Conservation (phyloP, 2,113 vertebrate genomes). For the Oenanthe oenanthe region DNA sequence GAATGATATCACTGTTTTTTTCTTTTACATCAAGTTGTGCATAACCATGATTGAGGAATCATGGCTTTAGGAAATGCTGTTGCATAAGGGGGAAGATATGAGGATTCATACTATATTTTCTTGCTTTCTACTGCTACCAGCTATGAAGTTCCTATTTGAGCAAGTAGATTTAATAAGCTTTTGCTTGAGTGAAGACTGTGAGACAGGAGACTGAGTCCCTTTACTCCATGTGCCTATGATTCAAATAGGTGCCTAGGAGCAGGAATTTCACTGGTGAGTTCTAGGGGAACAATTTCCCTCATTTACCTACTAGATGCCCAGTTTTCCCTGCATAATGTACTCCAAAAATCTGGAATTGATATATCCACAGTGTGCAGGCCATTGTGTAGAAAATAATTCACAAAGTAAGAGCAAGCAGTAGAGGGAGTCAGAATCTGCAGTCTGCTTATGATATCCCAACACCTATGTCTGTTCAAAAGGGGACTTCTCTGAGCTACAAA, state of each 20-base stretch:
- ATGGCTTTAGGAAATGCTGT: not conserved
- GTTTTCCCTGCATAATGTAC: not conserved
- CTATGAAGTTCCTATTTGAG: not conserved
- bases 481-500: not conserved
- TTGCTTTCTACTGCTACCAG: not conserved
- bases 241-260: not conserved
- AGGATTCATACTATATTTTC: not conserved
- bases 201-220: not conserved
- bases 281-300: not conserved
- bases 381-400: not conserved
- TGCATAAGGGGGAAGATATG: not conserved
- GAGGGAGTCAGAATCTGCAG: not conserved
- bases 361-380: not conserved
- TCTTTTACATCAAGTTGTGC: fast-evolving
- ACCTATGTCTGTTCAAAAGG: not conserved
- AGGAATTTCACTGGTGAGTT: not conserved
- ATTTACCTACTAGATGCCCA: not conserved
- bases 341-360: not conserved
- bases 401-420: not conserved
- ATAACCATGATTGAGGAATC: not conserved
- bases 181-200: not conserved
- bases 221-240: not conserved
- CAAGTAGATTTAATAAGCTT: not conserved
- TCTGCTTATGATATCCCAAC: not conserved
- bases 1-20: not conserved